Base-by-base conservation (phyloP, 2,797 vertebrate species). In the Leptodactylus fallax region DNA sequence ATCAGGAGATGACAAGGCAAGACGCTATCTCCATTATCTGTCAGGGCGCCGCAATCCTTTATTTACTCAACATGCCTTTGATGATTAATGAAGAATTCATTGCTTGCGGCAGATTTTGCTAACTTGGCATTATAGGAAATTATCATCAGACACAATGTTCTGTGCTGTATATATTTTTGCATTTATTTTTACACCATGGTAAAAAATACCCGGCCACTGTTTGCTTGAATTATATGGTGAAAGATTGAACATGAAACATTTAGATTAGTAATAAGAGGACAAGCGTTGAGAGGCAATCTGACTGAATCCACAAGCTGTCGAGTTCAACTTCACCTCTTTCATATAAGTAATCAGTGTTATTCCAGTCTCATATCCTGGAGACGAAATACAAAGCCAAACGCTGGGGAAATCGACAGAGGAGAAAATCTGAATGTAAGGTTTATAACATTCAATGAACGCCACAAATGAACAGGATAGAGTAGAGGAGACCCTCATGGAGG, bases 1-100 rank as follows among this genome's bases (percentile, higher is more conserved):
- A 36, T 79, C 55, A 61, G 21, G 51, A 23, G 19, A 76, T 25
- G 55, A 85, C 36, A 71, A 61, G 76, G 21, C 55, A 84, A 77
- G 81, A 63, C 55, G 12, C 53, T 81, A 74, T 88, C 2, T 82
- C 7, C 88, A 47, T n/a, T 0, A 88, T 87, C 60, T 85, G 71
- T 74, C 45, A 47, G 36, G 13, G 53, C 3, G 74, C 86, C 1
- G 0, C 71, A 5, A 80, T 74, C 61, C 25, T 27, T 90, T 89
- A 55, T 88, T 91, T 91, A 72, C 58, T 88, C 77, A 85, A 77
- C 3, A 25, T 85, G 47, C 85, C 27, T 83, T 58, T 83, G 88
- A 21, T 79, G 12, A 91, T 91, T 92, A 91, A 91, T 90, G 72
- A 88, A 91, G 60, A 0, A 69, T 76, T 91, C 84, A 81, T 87